These are phyloP conservation scores for Melanophora roralis DNA, from an alignment of 2,888 invertebrate species.

Conservation along the genomic window DNA sequence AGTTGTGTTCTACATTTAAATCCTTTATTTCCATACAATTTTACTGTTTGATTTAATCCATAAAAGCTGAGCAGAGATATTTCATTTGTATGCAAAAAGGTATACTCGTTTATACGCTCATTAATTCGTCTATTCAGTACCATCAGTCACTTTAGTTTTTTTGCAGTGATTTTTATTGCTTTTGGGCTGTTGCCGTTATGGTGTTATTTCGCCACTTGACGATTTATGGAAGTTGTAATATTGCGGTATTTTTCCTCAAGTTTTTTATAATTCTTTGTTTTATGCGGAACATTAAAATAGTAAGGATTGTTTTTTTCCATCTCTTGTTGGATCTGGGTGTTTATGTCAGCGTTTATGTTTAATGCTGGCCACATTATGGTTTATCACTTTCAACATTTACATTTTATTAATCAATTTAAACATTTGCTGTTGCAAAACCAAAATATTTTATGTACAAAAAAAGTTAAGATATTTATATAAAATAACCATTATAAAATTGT, in stretches of 20 bases:
- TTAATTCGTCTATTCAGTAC: neutral
- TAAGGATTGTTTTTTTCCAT: neutral
- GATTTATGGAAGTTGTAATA: constrained; percentile 2
- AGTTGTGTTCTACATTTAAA: constrained; percentile 21
- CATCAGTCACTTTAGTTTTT: neutral
- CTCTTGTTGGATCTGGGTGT: neutral
- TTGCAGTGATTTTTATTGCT: neutral
- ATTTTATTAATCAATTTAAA: constrained; percentile 45
- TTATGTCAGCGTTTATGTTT: constrained; percentile 11
- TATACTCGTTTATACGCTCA: neutral
- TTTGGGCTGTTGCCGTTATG: neutral
- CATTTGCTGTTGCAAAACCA: neutral
- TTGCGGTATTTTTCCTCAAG: constrained; percentile 31
- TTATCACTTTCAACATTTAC: constrained; percentile 27
- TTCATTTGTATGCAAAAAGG: constrained; percentile 3
- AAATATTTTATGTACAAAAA: neutral
- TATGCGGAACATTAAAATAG: too few species aligned
- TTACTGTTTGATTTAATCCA: neutral
- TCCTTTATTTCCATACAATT: constrained; percentile 12
- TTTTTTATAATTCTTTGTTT: neutral
- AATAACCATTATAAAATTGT: too few species aligned
- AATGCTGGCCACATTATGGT: constrained; percentile 17
- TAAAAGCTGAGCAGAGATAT: neutral
- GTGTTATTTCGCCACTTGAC: constrained; percentile 12
- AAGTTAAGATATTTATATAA: constrained; percentile 13